Conservation (phyloP, 2,888 invertebrate species). For the Agrotis exclamationis region DNA sequence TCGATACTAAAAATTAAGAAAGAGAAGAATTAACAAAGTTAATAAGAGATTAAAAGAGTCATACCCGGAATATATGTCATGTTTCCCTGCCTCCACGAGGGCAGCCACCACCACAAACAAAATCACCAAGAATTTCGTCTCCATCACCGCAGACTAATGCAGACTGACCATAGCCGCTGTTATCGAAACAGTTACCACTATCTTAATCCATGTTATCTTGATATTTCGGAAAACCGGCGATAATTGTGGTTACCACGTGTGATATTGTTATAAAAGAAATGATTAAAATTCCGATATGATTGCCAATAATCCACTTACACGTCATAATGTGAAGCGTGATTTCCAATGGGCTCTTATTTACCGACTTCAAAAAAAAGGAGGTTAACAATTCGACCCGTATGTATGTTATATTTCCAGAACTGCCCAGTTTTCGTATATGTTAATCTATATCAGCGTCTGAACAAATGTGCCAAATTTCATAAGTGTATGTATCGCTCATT, state of each 20-base stretch:
- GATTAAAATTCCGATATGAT: neutral
- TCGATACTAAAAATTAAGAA: no score
- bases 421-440: no score
- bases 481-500: no score
- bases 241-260: neutral
- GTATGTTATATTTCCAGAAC: no score
- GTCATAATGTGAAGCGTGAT: no score
- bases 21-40: no score
- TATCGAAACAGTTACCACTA: neutral
- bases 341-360: no score
- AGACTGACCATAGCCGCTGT: neutral
- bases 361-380: no score
- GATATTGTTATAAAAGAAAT: neutral
- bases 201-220: constrained; percentile 30
- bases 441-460: no score
- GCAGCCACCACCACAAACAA: constrained; percentile 23
- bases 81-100: constrained; percentile 34
- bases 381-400: no score
- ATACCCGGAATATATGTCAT: constrained; percentile 41
- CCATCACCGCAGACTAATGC: constrained; percentile 27
- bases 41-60: neutral
- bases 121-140: constrained; percentile 23
- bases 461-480: no score
- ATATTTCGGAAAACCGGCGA: constrained; percentile 14
- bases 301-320: no score